Evolutionary conservation across 2,888 invertebrate species (phyloP), one percentile per base, ranked within the genome.

Genomic region (Nemurella pictetii): DNA sequence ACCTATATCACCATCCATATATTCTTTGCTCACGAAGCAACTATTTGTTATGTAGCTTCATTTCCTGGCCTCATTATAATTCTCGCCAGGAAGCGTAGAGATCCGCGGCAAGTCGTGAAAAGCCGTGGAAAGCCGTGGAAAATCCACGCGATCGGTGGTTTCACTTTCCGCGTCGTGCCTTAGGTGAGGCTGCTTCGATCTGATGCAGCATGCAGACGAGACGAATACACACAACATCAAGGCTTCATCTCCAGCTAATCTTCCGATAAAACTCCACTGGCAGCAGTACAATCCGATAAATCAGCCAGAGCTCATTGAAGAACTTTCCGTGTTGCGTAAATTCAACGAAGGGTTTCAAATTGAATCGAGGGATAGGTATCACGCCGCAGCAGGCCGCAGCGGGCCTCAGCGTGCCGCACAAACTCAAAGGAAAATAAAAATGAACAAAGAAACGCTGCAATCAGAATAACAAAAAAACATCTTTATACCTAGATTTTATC

Each of bases 401-500:
- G n/a, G n/a, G n/a, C n/a, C n/a, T n/a, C n/a, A 20, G 20, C 20
- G 1, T 20, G 20, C 55, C 55, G 75, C 26, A 27, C 75, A 26
- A 27, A 78, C 30, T 78, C 78, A 78, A 74, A 30, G 30, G 3
- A 28, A 27, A 78, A 78, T 30, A 78, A 30, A 28, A 30, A 78
- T 78, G 30, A 29, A 82, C 82, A 82, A 82, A 82, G 82, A 29
- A 36, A 9, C 26, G 72, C 82, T 72, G 82, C 82, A 72, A 72
- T 55, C 72, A 26, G 25, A 82, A 36, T 81, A 81, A 72, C 7
- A 30, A 74, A 12, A 30, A 78, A 82, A 72, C 25, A 82, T 82
- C 55, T 15, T 81, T 81, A 81, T 81, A 35, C 80, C 29, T 29
- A 78, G 78, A 75, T 81, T 81, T 35, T 81, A 81, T 72, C 82